Base-by-base conservation (phyloP, 1,140 invertebrate genomes). In the Drosophila quadrilineata region DNA sequence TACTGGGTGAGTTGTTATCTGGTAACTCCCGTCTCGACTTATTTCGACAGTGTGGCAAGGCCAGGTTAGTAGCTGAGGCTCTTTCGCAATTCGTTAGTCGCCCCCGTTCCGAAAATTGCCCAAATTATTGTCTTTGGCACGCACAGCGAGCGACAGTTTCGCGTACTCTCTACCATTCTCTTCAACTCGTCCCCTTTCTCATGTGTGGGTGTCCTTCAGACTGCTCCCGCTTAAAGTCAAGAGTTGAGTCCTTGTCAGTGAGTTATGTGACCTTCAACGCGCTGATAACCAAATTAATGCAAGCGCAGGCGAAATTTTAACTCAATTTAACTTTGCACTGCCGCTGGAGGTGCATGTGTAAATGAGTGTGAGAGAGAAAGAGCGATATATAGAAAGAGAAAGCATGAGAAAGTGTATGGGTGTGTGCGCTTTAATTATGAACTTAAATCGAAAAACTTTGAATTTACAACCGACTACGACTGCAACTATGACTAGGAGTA, bases 361-460 rank as follows among this genome's bases (percentile, higher is more conserved):
- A n/a, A n/a, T n/a, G n/a, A n/a, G n/a, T n/a, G n/a, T n/a, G n/a
- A n/a, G n/a, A n/a, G n/a, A n/a, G n/a, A n/a, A n/a, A n/a, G n/a
- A n/a, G n/a, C n/a, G n/a, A n/a, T n/a, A n/a, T n/a, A n/a, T n/a
- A n/a, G n/a, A n/a, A n/a, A n/a, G n/a, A n/a, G n/a, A n/a, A n/a
- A n/a, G n/a, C n/a, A n/a, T n/a, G n/a, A n/a, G n/a, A n/a, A n/a
- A n/a, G n/a, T n/a, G n/a, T 64, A 33, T 35, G n/a, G 49, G 24
- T 65, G 60, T 52, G 73, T 66, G 56, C 62, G 72, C 84, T 86
- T 85, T 85, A 85, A 85, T 85, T 85, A 85, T 86, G 79, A 85
- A 85, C 79, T 85, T 85, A 85, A 85, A 85, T 85, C 80, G 79
- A 85, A 85, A 85, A 85, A 85, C 79, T 85, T 85, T 85, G 63